phyloP scores from a whole-genome alignment of 2,888 invertebrate genomes.

The Leucoptera coffeella region DNA sequence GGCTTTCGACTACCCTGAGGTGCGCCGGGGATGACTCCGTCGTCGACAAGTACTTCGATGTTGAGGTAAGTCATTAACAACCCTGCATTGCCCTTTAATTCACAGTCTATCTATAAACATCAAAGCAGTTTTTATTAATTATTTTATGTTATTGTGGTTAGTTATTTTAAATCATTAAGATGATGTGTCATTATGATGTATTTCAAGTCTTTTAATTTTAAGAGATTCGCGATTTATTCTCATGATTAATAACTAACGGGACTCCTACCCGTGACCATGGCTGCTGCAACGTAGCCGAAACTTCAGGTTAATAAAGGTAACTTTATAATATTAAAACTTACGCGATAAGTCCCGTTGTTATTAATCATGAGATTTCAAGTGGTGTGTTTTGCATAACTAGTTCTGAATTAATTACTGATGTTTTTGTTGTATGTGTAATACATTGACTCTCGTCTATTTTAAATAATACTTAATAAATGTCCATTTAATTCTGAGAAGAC shows the following conservation, averaged over 20 bases:
- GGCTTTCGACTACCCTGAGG: conserved; percentile 69
- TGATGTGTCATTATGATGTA: background rate
- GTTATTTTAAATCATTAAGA: background rate
- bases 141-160: background rate
- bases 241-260: too few species aligned
- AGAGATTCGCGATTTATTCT: too few species aligned
- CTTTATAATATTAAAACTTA: too few species aligned
- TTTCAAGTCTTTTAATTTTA: background rate
- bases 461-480: too few species aligned
- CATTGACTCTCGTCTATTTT: too few species aligned
- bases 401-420: too few species aligned
- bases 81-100: background rate
- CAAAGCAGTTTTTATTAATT: conserved; percentile 1
- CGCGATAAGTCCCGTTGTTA: too few species aligned
- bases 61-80: conserved; percentile 53
- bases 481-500: too few species aligned
- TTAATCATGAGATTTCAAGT: background rate
- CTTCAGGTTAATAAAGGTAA: too few species aligned
- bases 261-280: too few species aligned
- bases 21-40: conserved; percentile 71
- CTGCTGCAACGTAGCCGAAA: too few species aligned
- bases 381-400: background rate
- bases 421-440: too few species aligned
- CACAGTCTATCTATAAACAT: conserved; percentile 1
- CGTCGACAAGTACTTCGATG: conserved; percentile 76